Evolutionary conservation across 2,113 vertebrate genomes (phyloP).

Genomic region (Romanogobio albipinnatus): DNA sequence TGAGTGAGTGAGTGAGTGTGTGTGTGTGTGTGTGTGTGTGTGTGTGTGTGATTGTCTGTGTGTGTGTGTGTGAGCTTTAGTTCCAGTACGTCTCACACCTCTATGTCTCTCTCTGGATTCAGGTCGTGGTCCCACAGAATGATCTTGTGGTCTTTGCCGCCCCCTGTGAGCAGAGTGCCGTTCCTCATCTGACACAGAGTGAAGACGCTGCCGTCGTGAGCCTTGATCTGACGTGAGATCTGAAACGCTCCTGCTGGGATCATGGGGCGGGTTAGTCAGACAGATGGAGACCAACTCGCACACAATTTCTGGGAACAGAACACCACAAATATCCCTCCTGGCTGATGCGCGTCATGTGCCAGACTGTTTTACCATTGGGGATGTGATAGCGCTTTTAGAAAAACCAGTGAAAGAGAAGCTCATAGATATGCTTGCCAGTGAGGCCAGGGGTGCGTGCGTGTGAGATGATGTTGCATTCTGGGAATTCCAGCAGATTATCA

Average conservation of each 20-base stretch:
- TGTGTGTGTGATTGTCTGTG: too few species aligned
- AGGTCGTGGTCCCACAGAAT: constrained; percentile 95
- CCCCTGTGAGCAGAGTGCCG: constrained; percentile 91
- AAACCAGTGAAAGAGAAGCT: neutral
- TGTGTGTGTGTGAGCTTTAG: neutral
- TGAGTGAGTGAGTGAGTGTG: accelerated
- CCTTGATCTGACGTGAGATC: constrained; percentile 92
- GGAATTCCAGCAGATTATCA: constrained; percentile 44
- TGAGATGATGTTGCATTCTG: constrained; percentile 33
- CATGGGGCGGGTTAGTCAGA: neutral
- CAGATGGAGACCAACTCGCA: neutral
- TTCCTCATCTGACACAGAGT: constrained; percentile 94
- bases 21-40: neutral
- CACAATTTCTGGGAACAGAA: constrained; percentile 59
- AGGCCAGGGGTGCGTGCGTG: constrained; percentile 22
- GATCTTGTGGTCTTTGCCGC: constrained; percentile 92
- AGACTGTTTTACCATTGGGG: constrained; percentile 46
- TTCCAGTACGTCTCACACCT: constrained; percentile 76
- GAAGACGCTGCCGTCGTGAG: constrained; percentile 95
- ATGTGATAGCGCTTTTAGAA: neutral
- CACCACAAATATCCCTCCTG: constrained; percentile 57
- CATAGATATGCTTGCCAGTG: neutral
- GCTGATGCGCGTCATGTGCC: constrained; percentile 51
- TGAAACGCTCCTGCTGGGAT: constrained; percentile 83
- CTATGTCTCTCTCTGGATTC: constrained; percentile 89